Base-by-base conservation (phyloP, 92 coral and sea anemone species). In the Montipora capitata region DNA sequence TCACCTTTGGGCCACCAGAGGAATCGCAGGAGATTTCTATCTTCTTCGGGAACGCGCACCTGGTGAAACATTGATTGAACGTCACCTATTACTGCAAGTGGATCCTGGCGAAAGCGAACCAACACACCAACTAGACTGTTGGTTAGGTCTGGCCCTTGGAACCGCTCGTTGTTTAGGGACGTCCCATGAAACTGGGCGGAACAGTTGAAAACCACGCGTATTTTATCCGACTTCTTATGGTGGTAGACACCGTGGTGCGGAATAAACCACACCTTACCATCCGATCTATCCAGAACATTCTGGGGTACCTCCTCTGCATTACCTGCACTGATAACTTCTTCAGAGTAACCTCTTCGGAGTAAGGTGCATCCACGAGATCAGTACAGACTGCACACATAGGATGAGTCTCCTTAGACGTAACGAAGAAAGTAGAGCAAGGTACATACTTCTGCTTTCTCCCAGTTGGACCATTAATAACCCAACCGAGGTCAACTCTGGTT, bases 381-480 rank as follows among this genome's bases (percentile, higher is more conserved):
- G 10, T 48, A 48, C 52, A 48, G 52, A 48, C 52, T 48, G 52
- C 52, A 48, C 52, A 48, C 87, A 91, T 77, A 64, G 94, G 83
- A 87, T 91, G 70, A 39, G 65, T 54, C 45, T 88, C 48, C 57
- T 44, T 62, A 40, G 78, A 38, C 91, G 76, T 59, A 10, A 56
- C 4, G 62, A 84, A 72, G 72, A 77, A 78, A 40, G 59, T 48
- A 45, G 77, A 59, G 27, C 48, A 16, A 0, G 74, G 78, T 18
- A 61, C 67, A 48, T 48, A 44, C 35, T 44, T 79, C 17, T 17
- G 62, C 42, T 76, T 81, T 51, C 92, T 40, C 77, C 77, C 94
- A 48, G 61, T 71, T n/a, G 94, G 94, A 68, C 94, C 94, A 92
- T 87, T 92, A 45, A 87, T 72, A 5, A 71, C 86, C 92, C 94